phyloP scores from a whole-genome alignment of 30 jellyfish, hydroid and myxozoan genomes.

The Pelagia noctiluca region DNA sequence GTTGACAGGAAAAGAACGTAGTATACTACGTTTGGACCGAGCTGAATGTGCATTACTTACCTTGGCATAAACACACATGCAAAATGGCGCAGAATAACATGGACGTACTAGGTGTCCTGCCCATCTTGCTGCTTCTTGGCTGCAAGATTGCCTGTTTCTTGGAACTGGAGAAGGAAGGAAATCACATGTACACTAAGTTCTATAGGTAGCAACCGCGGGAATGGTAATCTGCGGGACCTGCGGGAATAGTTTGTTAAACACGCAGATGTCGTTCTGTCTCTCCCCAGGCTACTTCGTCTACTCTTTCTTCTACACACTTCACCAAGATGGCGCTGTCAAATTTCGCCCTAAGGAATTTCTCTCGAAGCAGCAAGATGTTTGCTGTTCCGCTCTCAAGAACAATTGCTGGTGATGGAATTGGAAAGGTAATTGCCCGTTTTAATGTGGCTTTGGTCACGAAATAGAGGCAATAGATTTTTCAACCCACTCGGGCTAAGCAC shows the following conservation, averaged over 20 bases:
- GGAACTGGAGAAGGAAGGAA: background rate
- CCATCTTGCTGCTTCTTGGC: no score
- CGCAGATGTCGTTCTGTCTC: background rate
- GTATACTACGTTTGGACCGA: no score
- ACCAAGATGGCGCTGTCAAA: slow-evolving; percentile 63
- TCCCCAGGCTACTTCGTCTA: background rate
- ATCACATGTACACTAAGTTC: background rate
- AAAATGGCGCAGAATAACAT: no score
- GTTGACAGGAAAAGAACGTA: no score
- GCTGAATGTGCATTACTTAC: no score
- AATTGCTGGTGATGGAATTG: slow-evolving; percentile 72
- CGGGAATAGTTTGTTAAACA: background rate
- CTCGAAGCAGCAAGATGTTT: slow-evolving; percentile 36
- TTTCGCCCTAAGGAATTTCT: slow-evolving; percentile 20
- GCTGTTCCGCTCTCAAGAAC: slow-evolving; percentile 50
- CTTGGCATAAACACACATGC: no score
- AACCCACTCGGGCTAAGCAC: no score
- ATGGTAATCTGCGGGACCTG: background rate
- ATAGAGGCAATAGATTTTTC: no score
- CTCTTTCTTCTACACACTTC: background rate
- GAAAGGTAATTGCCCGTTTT: slow-evolving; percentile 26
- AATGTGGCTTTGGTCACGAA: background rate
- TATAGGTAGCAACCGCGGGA: background rate
- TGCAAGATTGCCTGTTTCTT: background rate
- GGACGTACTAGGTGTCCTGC: no score